Conservation (phyloP, 2,113 vertebrate genomes). For the Colaptes auratus region DNA sequence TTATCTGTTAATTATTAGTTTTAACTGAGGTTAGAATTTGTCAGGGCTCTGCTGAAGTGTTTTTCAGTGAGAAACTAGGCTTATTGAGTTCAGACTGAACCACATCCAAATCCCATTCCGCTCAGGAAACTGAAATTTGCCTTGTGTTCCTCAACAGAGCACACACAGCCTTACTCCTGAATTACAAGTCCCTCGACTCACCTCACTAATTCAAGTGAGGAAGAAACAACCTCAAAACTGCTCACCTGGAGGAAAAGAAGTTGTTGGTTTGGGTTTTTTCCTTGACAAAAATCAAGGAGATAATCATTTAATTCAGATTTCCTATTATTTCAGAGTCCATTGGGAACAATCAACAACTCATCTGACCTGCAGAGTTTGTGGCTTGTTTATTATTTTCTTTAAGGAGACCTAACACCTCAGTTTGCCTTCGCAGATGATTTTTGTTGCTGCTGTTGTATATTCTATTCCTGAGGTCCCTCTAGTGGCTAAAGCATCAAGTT, state of each 20-base stretch:
- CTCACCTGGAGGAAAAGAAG: not conserved
- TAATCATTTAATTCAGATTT: not conserved
- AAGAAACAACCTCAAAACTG: not conserved
- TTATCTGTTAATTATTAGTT: not conserved
- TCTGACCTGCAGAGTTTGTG: not conserved
- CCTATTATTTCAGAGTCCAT: not conserved
- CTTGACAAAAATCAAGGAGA: not conserved
- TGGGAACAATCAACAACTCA: not conserved
- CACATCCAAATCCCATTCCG: not conserved
- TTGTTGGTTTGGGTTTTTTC: not conserved
- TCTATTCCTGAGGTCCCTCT: conserved; percentile 66
- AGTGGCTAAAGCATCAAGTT: conserved; percentile 27
- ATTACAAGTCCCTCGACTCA: not conserved
- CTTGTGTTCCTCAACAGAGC: not conserved
- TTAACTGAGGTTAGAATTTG: not conserved
- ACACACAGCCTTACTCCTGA: not conserved
- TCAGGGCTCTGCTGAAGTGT: not conserved
- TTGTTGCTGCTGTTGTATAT: not conserved
- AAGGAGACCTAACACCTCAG: not conserved
- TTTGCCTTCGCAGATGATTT: not conserved
- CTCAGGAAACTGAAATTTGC: not conserved
- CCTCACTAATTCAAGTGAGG: not conserved
- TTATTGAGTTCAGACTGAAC: not conserved
- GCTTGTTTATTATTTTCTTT: not conserved
- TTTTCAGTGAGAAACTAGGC: not conserved